A percentile compares a stretch with the other conserved stretches of the same genome.
Conservation (phyloP, 2,797 vertebrate genomes). For the Xenentodon cancila region DNA sequence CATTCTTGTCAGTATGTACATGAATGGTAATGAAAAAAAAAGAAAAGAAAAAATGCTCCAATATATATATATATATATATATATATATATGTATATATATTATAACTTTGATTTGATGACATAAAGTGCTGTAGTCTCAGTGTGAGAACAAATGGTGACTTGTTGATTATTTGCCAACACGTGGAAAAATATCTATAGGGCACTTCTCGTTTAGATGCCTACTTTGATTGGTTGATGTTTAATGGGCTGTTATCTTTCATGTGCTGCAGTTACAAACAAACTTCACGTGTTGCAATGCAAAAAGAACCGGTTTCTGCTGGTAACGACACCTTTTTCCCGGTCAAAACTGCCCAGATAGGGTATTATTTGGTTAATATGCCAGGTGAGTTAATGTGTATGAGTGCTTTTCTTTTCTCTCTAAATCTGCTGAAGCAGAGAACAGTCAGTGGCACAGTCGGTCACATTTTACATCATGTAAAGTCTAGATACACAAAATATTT, state of each 20-base stretch:
- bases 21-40: no score
- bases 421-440: background rate
- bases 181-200: background rate
- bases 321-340: conserved; percentile 22
- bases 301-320: conserved; percentile 24
- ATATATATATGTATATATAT: no score
- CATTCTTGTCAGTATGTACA: no score
- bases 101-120: no score
- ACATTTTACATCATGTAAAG: background rate
- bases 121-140: background rate
- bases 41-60: no score
- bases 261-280: conserved; percentile 11
- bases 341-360: conserved; percentile 22
- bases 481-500: background rate
- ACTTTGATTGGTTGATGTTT: conserved; percentile 28
- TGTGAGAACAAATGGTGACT: background rate
- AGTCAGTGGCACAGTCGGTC: background rate
- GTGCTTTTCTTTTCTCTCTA: background rate
- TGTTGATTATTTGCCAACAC: background rate
- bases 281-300: background rate
- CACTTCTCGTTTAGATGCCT: conserved; percentile 16
- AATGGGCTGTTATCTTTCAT: conserved; percentile 24
- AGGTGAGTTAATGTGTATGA: background rate
- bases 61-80: no score
- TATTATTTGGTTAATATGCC: conserved; percentile 13